Evolutionary conservation across 2,113 vertebrate genomes (phyloP).

Genomic region (Odocoileus virginianus): DNA sequence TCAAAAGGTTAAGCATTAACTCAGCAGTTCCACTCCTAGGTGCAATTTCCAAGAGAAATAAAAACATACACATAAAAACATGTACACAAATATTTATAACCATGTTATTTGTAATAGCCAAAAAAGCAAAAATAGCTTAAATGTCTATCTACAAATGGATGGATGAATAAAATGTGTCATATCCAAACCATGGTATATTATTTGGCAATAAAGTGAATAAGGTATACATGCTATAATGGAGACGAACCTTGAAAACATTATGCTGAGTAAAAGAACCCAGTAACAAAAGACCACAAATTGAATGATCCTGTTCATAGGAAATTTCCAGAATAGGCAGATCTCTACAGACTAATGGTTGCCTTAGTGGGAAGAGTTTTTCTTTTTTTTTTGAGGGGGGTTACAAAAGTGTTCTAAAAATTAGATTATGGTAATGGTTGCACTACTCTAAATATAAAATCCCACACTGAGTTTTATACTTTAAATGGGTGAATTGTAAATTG

Average conservation of each 20-base stretch:
- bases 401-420: neutral
- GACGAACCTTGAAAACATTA: neutral
- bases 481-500: neutral
- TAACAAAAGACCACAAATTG: neutral
- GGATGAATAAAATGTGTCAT: neutral
- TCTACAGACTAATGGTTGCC: neutral
- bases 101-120: neutral
- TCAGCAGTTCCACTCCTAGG: neutral
- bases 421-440: neutral
- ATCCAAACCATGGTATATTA: neutral
- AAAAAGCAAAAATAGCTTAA: neutral
- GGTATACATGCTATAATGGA: neutral
- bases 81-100: neutral
- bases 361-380: neutral
- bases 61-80: neutral
- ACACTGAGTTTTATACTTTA: neutral
- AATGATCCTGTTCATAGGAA: neutral
- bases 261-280: neutral
- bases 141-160: neutral
- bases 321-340: neutral
- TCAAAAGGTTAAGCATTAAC: neutral
- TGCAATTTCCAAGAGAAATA: constrained; percentile 15
- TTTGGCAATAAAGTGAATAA: neutral
- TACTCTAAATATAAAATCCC: neutral
- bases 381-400: neutral